Conservation (phyloP, 1,140 invertebrate genomes). For the Camponotus pennsylvanicus region DNA sequence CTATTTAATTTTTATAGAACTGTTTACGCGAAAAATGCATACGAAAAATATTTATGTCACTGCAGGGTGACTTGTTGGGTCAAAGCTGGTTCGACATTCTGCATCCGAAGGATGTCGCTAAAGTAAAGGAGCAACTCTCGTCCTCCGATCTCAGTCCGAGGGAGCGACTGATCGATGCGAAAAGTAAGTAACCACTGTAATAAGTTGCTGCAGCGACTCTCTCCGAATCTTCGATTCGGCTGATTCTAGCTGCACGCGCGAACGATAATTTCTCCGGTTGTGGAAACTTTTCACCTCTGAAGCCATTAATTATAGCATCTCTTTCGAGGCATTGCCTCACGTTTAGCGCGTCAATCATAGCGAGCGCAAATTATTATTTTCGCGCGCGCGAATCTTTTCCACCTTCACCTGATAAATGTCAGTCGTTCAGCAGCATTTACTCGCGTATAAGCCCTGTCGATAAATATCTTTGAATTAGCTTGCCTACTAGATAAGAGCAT, state of each 20-base stretch:
- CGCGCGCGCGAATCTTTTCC: conserved; percentile 37
- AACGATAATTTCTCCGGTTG: conserved; percentile 33
- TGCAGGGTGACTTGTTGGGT: conserved; percentile 94
- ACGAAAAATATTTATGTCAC: background rate
- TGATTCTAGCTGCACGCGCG: background rate
- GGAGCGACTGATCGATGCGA: conserved; percentile 96
- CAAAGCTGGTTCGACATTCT: conserved; percentile 98
- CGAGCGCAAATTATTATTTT: conserved; percentile 45
- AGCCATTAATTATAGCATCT: conserved; percentile 69
- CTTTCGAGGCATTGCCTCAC: conserved; percentile 59
- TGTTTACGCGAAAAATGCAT: background rate
- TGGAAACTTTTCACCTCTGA: conserved; percentile 22
- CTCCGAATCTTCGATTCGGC: background rate
- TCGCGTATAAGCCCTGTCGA: conserved; percentile 50
- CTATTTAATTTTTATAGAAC: background rate
- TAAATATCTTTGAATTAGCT: conserved; percentile 68
- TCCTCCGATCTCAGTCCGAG: conserved; percentile 95
- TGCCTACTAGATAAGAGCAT: conserved; percentile 48
- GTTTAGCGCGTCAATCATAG: conserved; percentile 27
- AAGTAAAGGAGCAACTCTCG: conserved; percentile 97
- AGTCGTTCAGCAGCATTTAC: conserved; percentile 64
- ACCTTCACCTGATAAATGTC: conserved; percentile 70
- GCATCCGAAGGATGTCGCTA: conserved; percentile 97
- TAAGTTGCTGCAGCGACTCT: background rate
- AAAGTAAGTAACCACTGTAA: conserved; percentile 89